A percentile compares a stretch with the other conserved stretches of the same genome.
phyloP scores from a whole-genome alignment of 2,113 vertebrate species.

The Ciconia boyciana region DNA sequence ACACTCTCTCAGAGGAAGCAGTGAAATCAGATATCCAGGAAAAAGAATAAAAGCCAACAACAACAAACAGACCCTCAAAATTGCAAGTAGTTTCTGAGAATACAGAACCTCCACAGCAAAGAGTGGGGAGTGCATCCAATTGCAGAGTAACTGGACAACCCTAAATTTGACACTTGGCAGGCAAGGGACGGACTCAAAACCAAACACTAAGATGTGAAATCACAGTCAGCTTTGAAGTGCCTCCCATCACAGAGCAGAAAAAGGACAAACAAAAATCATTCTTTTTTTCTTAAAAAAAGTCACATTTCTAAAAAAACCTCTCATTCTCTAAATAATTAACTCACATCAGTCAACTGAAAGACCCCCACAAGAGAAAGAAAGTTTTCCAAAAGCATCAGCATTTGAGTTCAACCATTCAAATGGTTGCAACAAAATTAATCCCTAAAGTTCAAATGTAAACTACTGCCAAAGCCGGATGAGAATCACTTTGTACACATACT shows the following conservation, averaged over 20 bases:
- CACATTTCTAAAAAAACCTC: background rate
- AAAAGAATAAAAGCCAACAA: slow-evolving; percentile 9
- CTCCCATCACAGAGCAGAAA: background rate
- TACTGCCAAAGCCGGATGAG: slow-evolving; percentile 18
- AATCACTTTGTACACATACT: slow-evolving; percentile 36
- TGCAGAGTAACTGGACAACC: background rate
- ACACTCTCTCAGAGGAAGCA: background rate
- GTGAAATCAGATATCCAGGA: background rate
- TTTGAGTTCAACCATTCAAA: background rate
- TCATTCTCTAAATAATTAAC: background rate
- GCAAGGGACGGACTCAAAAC: background rate
- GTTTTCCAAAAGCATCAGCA: background rate
- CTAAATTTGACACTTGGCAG: background rate
- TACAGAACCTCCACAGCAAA: background rate
- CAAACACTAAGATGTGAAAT: background rate
- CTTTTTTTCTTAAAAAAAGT: background rate
- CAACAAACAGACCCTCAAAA: slow-evolving; percentile 33
- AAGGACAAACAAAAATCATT: background rate
- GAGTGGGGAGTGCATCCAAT: background rate
- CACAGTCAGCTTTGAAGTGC: background rate
- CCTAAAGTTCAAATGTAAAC: slow-evolving; percentile 16
- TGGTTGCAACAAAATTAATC: slow-evolving; percentile 32
- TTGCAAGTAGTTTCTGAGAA: background rate
- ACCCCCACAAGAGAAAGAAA: background rate
- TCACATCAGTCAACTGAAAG: background rate